phyloP scores from a whole-genome alignment of 2,113 vertebrate species.

The Tinamus guttatus region DNA sequence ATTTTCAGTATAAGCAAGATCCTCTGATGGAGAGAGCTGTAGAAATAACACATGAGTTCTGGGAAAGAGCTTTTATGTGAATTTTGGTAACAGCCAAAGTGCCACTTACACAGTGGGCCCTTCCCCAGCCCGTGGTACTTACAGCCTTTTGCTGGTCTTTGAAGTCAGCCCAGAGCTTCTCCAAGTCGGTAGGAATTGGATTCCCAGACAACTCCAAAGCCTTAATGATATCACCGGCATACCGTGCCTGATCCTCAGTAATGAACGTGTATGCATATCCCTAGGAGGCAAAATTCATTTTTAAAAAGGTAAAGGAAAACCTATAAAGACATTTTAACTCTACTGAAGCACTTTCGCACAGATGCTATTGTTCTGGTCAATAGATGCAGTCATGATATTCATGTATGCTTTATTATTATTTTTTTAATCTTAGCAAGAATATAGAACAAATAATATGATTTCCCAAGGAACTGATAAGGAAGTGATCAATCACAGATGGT shows the following conservation, averaged over 20 bases:
- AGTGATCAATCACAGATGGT: background rate
- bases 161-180: conserved; percentile 94
- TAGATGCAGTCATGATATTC: background rate
- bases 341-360: background rate
- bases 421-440: background rate
- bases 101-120: fast-evolving
- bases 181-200: conserved; percentile 88
- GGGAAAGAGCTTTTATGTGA: background rate
- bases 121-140: conserved; percentile 45
- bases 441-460: background rate
- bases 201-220: conserved; percentile 93
- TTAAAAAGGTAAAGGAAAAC: background rate
- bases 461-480: background rate
- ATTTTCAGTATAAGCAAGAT: background rate
- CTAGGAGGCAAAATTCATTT: conserved; percentile 69
- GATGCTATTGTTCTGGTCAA: background rate
- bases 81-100: background rate
- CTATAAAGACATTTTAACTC: background rate
- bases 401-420: background rate
- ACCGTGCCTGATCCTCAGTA: conserved; percentile 93
- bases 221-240: conserved; percentile 97
- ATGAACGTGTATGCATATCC: conserved; percentile 97
- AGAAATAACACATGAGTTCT: background rate
- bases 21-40: background rate
- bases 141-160: conserved; percentile 98